Conservation (phyloP, 2,113 vertebrate genomes). For the Mus musculus region DNA sequence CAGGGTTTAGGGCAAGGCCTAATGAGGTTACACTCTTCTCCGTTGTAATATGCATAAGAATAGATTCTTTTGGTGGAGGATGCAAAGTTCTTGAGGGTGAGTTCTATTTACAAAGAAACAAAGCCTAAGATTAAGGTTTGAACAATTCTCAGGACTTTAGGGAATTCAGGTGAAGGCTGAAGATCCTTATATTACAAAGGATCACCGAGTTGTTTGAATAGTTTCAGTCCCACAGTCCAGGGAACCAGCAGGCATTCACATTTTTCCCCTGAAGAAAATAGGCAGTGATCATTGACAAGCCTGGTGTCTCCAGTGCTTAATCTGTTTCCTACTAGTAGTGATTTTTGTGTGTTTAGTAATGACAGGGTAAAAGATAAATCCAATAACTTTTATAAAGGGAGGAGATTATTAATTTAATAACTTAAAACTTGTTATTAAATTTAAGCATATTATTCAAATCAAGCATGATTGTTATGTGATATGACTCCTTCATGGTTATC, state of each 20-base stretch:
- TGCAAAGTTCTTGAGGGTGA: not conserved
- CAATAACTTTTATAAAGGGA: not conserved
- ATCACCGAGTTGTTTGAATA: not conserved
- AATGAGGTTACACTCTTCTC: not conserved
- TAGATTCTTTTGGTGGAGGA: not conserved
- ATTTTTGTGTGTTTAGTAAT: not conserved
- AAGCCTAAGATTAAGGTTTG: not conserved
- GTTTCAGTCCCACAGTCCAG: not conserved
- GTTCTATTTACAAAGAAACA: not conserved
- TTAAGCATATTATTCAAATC: not conserved
- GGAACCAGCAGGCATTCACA: not conserved
- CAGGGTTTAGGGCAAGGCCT: not conserved
- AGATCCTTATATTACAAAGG: not conserved
- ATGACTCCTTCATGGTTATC: not conserved
- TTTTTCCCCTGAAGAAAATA: not conserved
- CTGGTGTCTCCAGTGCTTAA: not conserved
- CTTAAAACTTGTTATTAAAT: not conserved
- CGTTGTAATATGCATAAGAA: not conserved
- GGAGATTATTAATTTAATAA: not conserved
- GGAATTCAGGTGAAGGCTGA: not conserved
- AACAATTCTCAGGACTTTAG: not conserved
- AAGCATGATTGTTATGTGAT: not conserved
- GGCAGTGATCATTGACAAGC: not conserved
- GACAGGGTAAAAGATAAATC: not conserved
- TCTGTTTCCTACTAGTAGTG: not conserved